Evolutionary conservation across 2,888 invertebrate species (phyloP), one percentile per base, ranked within the genome.

Genomic region (Drosophila peninsularis): DNA sequence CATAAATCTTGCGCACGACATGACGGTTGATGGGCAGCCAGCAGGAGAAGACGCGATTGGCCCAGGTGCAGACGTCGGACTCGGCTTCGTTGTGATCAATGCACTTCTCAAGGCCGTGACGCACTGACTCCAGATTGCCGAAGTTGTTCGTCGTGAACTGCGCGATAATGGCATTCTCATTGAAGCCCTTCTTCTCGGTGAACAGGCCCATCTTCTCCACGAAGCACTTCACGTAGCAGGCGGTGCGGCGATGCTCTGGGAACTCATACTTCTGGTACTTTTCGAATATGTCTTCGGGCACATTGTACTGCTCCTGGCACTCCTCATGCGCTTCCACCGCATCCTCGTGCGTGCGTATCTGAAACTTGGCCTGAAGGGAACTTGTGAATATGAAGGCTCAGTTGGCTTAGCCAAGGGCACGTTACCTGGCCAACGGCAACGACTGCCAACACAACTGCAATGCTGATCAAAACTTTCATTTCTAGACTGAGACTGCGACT

Each of bases 151-250:
- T 67, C 0, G 90, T 90, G 61, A 92, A 90, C 69, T 92, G 92
- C 0, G 79, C 11, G 0, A 91, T 76, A 3, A 92, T 88, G 32
- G 75, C 75, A 11, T 85, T 89, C 65, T 91, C 84, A 56, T 86
- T 65, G 78, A 84, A 92, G 3, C 92, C 92, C 30, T 75, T 85
- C 7, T 53, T 71, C 5, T 89, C 89, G 1, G 80, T 82, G 58
- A 92, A 92, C 1, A 92, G 65, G 0, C 90, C 91, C 83, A 92
- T 89, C 74, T 92, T 90, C 62, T 88, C 90, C n/a, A 92, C 76
- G 65, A 91, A 90, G 58, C 92, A 92, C 73, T 91, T 90, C 3
- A 92, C 81, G 58, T 91, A 92, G 75, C 91, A 92, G 17, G 82
- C 87, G 42, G 92, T 92, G 45, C 73, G 87, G 10, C 90, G 89